These are phyloP conservation scores for Netelia inedita DNA, from an alignment of 2,888 invertebrate genomes.

Conservation along the genomic window DNA sequence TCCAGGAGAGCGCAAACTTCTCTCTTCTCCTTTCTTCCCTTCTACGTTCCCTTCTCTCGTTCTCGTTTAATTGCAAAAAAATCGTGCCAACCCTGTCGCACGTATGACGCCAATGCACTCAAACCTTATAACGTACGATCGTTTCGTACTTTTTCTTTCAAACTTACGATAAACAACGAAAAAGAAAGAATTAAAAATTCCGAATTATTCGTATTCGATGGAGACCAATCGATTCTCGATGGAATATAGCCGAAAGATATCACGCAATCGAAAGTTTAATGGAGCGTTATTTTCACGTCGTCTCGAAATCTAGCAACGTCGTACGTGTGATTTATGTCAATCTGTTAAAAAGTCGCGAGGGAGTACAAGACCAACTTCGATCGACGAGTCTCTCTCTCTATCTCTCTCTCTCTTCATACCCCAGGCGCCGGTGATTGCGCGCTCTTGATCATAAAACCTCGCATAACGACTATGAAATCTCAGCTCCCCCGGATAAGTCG, in stretches of 20 bases:
- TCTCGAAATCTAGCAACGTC: not conserved
- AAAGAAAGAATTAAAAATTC: not conserved
- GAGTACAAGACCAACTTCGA: slow-evolving; percentile 3
- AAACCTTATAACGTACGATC: not conserved
- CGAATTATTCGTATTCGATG: not conserved
- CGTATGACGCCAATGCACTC: not conserved
- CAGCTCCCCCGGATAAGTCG: slow-evolving; percentile 75
- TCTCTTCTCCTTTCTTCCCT: slow-evolving; percentile 62
- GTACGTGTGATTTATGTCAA: slow-evolving; percentile 34
- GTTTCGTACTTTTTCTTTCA: too few species aligned
- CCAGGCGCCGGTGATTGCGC: slow-evolving; percentile 73
- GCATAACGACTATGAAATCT: slow-evolving; percentile 76
- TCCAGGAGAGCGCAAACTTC: slow-evolving; percentile 71
- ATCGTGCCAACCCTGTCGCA: slow-evolving; percentile 7
- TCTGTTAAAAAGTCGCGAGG: slow-evolving; percentile 32
- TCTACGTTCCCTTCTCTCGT: slow-evolving; percentile 32
- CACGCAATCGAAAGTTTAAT: not conserved
- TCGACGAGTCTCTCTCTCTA: not conserved
- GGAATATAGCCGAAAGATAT: too few species aligned
- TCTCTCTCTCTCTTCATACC: not conserved
- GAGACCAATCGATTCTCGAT: too few species aligned
- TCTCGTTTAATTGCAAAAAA: slow-evolving; percentile 51
- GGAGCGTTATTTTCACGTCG: not conserved
- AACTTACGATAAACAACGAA: not conserved
- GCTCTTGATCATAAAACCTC: slow-evolving; percentile 73